Evolutionary conservation across 2,888 invertebrate species (phyloP), one percentile per base, ranked within the genome.

Genomic region (Caenorhabditis uteleia): DNA sequence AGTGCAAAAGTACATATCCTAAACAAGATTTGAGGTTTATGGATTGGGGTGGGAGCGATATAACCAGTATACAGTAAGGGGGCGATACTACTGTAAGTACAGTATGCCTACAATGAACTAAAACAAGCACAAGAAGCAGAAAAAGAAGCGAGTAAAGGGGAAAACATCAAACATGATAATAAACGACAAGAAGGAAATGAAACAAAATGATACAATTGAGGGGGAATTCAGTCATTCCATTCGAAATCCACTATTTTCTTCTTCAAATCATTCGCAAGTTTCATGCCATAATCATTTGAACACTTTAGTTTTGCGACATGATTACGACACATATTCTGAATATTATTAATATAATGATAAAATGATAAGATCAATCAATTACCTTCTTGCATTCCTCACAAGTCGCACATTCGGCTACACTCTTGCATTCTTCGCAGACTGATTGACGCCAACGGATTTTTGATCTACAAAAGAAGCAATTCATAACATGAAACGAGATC

Each of bases 331-430:
- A 77, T 45, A 12, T 65, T 68, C 70, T 74, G 65, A 16, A 69
- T 68, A 20, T 20, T 23, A 36, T 26, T 6, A 36, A 36, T 18
- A 36, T 3, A 18, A n/a, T 16, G 20, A n/a, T n/a, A 27, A 18
- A 34, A 49, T 33, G 38, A 21, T 43, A 14, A 36, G 27, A 18
- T 7, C 8, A n/a, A n/a, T n/a, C 7, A 40, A 14, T 23, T n/a
- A 72, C 74, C 68, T 70, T 66, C 38, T 61, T 65, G 55, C 79
- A 79, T 20, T 75, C 77, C 23, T 78, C 77, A 36, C 79, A 79
- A n/a, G 38, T 62, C 10, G 71, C 68, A 40, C 75, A 70, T 18
- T 74, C 61, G 34, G 70, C 67, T 21, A 79, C 70, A 33, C 58
- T 50, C 42, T 69, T 68, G 59, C 78, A 79, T 39, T 68, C 54